Evolutionary conservation across 2,888 invertebrate genomes (phyloP).

Genomic region (Trachelus stipa): DNA sequence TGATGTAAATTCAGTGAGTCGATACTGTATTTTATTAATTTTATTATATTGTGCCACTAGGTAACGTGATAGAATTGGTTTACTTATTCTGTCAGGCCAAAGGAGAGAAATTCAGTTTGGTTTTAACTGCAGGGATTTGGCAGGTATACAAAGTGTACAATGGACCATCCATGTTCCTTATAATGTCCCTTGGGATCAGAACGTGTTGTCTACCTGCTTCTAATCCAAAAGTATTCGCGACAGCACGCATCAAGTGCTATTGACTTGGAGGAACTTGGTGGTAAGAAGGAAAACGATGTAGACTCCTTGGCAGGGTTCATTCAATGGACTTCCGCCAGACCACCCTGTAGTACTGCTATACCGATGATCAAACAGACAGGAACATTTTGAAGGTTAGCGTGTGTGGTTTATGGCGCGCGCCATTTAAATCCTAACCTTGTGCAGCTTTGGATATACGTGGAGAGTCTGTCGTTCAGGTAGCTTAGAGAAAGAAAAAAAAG

Average conservation of each 20-base stretch:
- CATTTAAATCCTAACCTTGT: constrained; percentile 3
- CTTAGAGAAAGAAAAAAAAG: neutral
- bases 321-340: constrained; percentile 25
- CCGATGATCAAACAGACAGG: constrained; percentile 20
- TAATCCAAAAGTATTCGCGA: constrained; percentile 47
- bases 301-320: constrained; percentile 5
- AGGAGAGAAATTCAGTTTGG: neutral
- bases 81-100: neutral
- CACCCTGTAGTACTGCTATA: constrained; percentile 12
- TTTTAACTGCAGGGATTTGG: neutral
- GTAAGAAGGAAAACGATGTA: constrained; percentile 16
- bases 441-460: constrained; percentile 12
- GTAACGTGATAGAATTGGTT: neutral
- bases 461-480: neutral
- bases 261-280: constrained; percentile 18
- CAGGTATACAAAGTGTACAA: constrained; percentile 29
- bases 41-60: neutral
- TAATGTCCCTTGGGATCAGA: constrained; percentile 41
- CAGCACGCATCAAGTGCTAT: constrained; percentile 44
- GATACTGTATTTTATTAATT: neutral
- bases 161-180: constrained; percentile 46
- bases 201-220: constrained; percentile 37
- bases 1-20: neutral
- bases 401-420: constrained; percentile 9
- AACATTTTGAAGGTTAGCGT: neutral